These are phyloP conservation scores for Oreochromis niloticus DNA, from an alignment of 2,113 vertebrate species.

Conservation along the genomic window DNA sequence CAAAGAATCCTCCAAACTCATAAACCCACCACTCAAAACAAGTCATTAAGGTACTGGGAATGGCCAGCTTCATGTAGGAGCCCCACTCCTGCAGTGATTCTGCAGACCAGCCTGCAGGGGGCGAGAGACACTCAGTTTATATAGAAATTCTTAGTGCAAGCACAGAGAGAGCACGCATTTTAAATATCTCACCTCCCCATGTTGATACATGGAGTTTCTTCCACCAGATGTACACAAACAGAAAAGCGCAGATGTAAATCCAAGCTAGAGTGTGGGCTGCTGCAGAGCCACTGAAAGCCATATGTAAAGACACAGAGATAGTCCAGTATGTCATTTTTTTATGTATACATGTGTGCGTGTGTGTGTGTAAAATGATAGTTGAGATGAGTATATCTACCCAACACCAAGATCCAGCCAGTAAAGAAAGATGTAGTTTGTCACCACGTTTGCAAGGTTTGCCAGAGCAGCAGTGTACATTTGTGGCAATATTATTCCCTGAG, in stretches of 20 bases:
- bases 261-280: slow-evolving; percentile 80
- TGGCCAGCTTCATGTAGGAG: slow-evolving; percentile 77
- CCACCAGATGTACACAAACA: slow-evolving; percentile 80
- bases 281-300: slow-evolving; percentile 79
- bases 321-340: neutral
- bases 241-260: slow-evolving; percentile 71
- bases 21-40: slow-evolving; percentile 92
- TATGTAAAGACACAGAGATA: neutral
- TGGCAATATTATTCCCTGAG: slow-evolving; percentile 83
- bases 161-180: neutral
- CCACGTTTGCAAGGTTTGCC: slow-evolving; percentile 80
- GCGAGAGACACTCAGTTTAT: slow-evolving; percentile 1
- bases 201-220: slow-evolving; percentile 78
- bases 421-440: slow-evolving; percentile 81
- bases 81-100: slow-evolving; percentile 85
- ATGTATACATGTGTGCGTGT: neutral
- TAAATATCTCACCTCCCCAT: slow-evolving; percentile 79
- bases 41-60: slow-evolving; percentile 84
- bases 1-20: slow-evolving; percentile 83
- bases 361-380: neutral
- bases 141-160: neutral
- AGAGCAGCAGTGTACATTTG: slow-evolving; percentile 76
- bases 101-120: slow-evolving; percentile 77
- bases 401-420: slow-evolving; percentile 80
- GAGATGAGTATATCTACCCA: slow-evolving; percentile 71